phyloP scores from a whole-genome alignment of 2,888 invertebrate genomes.

The Eilema depressum region DNA sequence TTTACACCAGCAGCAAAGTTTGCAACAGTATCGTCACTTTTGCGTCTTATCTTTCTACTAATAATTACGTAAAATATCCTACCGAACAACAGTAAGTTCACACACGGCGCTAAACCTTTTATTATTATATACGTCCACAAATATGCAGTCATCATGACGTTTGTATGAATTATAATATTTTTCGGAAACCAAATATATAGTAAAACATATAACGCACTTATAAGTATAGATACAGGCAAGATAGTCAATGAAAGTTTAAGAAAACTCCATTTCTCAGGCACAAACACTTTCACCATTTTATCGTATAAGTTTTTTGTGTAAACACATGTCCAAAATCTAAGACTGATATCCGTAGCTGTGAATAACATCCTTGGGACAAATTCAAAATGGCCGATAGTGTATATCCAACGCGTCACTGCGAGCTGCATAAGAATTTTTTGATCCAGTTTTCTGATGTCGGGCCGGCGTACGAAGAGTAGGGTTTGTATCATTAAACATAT shows the following conservation, averaged over 20 bases:
- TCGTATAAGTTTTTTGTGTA: no score
- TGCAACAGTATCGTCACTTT: neutral
- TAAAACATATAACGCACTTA: neutral
- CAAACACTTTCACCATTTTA: no score
- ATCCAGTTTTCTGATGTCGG: neutral
- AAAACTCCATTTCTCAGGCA: no score
- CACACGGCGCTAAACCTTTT: neutral
- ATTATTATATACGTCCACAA: neutral
- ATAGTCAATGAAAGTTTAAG: neutral
- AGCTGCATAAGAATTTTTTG: neutral
- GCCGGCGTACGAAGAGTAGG: neutral
- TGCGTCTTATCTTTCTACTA: neutral
- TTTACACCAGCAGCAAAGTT: neutral
- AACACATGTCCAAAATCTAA: neutral
- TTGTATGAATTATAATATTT: neutral
- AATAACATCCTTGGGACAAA: neutral
- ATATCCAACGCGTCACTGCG: neutral
- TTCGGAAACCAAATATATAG: neutral
- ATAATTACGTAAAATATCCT: neutral
- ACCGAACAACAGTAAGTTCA: neutral
- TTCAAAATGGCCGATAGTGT: neutral
- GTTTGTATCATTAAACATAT: neutral
- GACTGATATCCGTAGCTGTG: neutral
- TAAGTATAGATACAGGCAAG: neutral
- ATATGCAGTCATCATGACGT: neutral